These are phyloP conservation scores for Plebejus anna DNA, from an alignment of 2,888 invertebrate genomes.

Conservation along the genomic window DNA sequence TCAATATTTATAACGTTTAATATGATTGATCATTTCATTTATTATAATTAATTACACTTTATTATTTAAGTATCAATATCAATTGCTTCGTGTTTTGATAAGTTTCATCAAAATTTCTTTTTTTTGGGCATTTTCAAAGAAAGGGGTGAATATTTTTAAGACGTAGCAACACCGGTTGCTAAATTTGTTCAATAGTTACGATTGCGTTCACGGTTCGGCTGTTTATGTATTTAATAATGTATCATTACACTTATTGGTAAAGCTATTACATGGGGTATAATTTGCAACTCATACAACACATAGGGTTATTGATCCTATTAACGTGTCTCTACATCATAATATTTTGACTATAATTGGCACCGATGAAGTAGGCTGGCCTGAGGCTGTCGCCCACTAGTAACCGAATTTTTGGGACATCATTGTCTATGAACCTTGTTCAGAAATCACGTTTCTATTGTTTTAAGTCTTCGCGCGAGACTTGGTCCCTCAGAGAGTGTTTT, in stretches of 20 bases:
- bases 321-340: neutral
- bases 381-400: neutral
- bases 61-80: no score
- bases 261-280: conserved; percentile 10
- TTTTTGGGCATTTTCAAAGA: no score
- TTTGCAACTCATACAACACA: conserved; percentile 18
- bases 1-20: no score
- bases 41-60: no score
- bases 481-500: no score
- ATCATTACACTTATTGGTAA: conserved; percentile 47
- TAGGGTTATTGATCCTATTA: conserved; percentile 1
- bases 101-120: no score
- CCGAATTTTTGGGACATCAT: neutral
- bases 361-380: neutral
- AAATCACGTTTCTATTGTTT: no score
- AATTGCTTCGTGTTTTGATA: neutral
- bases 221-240: conserved; percentile 60
- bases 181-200: conserved; percentile 73
- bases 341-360: neutral
- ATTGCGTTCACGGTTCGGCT: conserved; percentile 65
- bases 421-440: neutral
- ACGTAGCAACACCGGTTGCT: conserved; percentile 32
- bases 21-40: no score
- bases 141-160: neutral
- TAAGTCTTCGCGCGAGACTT: neutral